These are phyloP conservation scores for Hydrolagus affinis DNA, from an alignment of 2,113 vertebrate species.

Conservation along the genomic window DNA sequence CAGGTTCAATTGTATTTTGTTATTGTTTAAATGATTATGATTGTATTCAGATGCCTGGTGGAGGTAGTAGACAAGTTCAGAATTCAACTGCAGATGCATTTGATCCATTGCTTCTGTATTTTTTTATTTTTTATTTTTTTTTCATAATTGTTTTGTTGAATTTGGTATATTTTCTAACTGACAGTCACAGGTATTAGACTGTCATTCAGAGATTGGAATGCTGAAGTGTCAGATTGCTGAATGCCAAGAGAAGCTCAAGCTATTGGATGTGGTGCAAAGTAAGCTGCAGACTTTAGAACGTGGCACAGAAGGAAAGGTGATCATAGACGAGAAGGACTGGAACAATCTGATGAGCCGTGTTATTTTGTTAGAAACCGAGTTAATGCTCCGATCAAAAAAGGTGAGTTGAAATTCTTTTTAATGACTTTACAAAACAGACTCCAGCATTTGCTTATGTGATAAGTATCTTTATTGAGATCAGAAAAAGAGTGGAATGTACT, in stretches of 20 bases:
- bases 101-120: no score
- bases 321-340: constrained; percentile 70
- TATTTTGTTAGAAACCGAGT: constrained; percentile 75
- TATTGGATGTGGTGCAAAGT: constrained; percentile 53
- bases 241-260: constrained; percentile 58
- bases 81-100: not conserved
- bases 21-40: no score
- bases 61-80: not conserved
- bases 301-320: constrained; percentile 60
- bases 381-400: constrained; percentile 58
- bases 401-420: constrained; percentile 39
- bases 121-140: no score
- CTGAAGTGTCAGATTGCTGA: constrained; percentile 59
- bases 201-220: constrained; percentile 48
- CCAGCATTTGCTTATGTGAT: no score
- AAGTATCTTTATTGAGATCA: no score
- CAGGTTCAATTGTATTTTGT: no score
- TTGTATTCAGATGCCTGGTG: no score
- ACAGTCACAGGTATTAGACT: constrained; percentile 44
- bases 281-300: constrained; percentile 62
- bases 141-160: not conserved
- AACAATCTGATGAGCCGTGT: constrained; percentile 73
- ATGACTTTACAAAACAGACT: no score
- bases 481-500: no score
- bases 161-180: not conserved